Percentiles rank a stretch among this genome's conserved stretches.
Evolutionary conservation across 2,888 invertebrate genomes (phyloP).

Genomic region (Ophion obscuratus): DNA sequence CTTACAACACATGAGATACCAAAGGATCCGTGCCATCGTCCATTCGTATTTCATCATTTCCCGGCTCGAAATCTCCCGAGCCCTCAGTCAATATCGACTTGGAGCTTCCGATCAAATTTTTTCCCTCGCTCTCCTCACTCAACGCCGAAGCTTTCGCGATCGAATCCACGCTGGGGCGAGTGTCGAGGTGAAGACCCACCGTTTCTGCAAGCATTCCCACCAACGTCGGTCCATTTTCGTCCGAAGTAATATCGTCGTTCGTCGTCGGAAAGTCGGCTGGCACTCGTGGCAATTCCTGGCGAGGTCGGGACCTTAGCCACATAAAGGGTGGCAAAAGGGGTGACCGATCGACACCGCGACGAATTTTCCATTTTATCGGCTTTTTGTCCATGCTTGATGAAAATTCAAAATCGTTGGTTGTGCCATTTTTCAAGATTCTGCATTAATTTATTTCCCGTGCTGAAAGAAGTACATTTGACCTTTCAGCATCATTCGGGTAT

Average conservation of each 20-base stretch:
- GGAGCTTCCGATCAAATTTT: constrained; percentile 26
- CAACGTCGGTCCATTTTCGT: neutral
- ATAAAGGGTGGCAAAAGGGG: constrained; percentile 49
- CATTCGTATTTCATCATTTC: constrained; percentile 15
- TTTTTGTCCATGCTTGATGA: constrained; percentile 17
- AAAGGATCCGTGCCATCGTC: constrained; percentile 43
- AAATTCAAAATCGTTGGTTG: neutral
- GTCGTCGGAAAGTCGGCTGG: constrained; percentile 9
- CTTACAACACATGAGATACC: constrained; percentile 58
- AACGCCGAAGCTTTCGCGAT: constrained; percentile 1
- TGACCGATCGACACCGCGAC: constrained; percentile 24
- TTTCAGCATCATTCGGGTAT: neutral
- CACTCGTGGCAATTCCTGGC: constrained; percentile 1
- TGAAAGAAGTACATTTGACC: neutral
- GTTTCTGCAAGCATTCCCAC: constrained; percentile 26
- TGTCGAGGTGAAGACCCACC: constrained; percentile 10
- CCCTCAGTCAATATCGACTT: constrained; percentile 38
- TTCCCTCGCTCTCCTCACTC: constrained; percentile 20
- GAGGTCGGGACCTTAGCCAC: constrained; percentile 37
- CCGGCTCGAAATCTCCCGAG: constrained; percentile 17
- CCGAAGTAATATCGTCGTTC: constrained; percentile 27
- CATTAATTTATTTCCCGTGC: neutral
- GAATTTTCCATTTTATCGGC: constrained; percentile 36
- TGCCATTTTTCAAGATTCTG: neutral
- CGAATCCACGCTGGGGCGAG: constrained; percentile 29